Evolutionary conservation across 2,797 vertebrate genomes (phyloP).

Genomic region (Hippocampus kuda): DNA sequence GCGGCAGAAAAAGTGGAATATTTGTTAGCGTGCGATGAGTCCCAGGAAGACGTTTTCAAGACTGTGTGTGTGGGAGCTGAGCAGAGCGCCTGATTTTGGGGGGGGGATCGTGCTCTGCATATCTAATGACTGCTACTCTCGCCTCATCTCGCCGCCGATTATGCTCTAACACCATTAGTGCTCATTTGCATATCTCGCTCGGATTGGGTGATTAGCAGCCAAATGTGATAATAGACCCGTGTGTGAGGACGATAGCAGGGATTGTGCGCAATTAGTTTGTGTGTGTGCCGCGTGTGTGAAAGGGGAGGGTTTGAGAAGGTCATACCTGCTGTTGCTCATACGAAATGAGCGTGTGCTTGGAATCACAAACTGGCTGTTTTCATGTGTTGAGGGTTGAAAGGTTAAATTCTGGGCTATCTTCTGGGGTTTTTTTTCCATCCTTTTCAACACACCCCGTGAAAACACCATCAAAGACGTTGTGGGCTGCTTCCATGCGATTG

Average conservation of each 20-base stretch:
- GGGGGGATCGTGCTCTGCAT: slow-evolving; percentile 55
- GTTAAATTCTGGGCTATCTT: slow-evolving; percentile 6
- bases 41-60: background rate
- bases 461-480: background rate
- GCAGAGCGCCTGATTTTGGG: slow-evolving; percentile 44
- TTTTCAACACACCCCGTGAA: slow-evolving; percentile 8
- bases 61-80: slow-evolving; percentile 42
- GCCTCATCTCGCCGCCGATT: slow-evolving; percentile 50
- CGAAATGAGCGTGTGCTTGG: slow-evolving; percentile 20
- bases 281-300: background rate
- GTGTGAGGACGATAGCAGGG: slow-evolving; percentile 41
- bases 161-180: slow-evolving; percentile 66
- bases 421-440: background rate
- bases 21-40: background rate
- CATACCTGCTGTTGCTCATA: slow-evolving; percentile 32
- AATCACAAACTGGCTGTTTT: slow-evolving; percentile 23
- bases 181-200: slow-evolving; percentile 66
- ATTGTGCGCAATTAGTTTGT: slow-evolving; percentile 29
- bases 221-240: slow-evolving; percentile 62
- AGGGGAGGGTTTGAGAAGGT: slow-evolving; percentile 31
- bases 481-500: background rate
- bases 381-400: slow-evolving; percentile 21
- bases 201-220: slow-evolving; percentile 64
- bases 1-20: background rate
- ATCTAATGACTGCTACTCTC: slow-evolving; percentile 55